Evolutionary conservation across 2,113 vertebrate genomes (phyloP).

Genomic region (Polypterus senegalus): DNA sequence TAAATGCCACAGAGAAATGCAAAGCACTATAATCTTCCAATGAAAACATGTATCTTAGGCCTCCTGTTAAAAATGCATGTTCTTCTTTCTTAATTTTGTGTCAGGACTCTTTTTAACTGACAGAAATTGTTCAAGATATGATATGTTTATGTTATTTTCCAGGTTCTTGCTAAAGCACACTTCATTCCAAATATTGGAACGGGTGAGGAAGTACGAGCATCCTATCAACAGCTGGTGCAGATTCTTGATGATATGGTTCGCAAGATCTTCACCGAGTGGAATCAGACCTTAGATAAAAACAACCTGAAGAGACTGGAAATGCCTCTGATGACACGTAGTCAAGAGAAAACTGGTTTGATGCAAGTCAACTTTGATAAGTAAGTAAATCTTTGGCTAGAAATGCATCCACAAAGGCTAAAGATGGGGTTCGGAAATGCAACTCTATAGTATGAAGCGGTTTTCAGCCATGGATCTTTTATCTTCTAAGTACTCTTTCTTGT

Average conservation of each 20-base stretch:
- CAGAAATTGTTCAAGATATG: neutral
- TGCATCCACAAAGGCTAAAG: neutral
- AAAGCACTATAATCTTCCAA: no score
- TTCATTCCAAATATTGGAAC: conserved; percentile 49
- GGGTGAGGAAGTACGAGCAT: conserved; percentile 36
- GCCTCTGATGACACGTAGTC: conserved; percentile 50
- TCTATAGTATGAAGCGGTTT: no score
- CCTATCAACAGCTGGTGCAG: conserved; percentile 44
- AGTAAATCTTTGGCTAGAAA: neutral
- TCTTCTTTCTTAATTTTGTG: no score
- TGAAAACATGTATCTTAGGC: no score
- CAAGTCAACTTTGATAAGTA: conserved; percentile 75
- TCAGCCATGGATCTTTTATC: no score
- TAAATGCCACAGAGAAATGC: no score
- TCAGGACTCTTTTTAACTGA: no score
- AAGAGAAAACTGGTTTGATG: conserved; percentile 44
- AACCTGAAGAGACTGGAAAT: conserved; percentile 49
- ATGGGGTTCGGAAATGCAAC: no score
- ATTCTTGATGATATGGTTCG: conserved; percentile 58
- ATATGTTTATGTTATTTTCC: neutral
- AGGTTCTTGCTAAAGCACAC: conserved; percentile 50
- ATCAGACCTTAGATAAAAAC: conserved; percentile 48
- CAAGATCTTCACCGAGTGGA: conserved; percentile 66
- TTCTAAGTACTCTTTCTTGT: no score
- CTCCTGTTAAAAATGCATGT: no score